A percentile compares a stretch with the other conserved stretches of the same genome.
Evolutionary conservation across 2,113 vertebrate species (phyloP).

Genomic region (Ifrita kowaldi): DNA sequence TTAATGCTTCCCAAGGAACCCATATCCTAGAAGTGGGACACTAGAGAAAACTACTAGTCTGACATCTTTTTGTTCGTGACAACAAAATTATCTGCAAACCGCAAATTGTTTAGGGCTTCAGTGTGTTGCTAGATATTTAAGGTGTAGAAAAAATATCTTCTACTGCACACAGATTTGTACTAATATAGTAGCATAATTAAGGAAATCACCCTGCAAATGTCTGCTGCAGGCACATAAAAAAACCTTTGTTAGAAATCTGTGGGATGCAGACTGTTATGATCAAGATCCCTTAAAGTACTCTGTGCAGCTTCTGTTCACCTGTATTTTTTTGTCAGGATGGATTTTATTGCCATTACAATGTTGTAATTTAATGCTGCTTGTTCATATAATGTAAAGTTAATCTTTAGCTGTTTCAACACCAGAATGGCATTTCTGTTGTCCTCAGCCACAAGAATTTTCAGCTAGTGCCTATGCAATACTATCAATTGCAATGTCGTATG

Average conservation of each 20-base stretch:
- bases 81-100: background rate
- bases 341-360: background rate
- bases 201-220: background rate
- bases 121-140: background rate
- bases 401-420: background rate
- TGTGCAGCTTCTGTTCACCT: background rate
- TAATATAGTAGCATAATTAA: background rate
- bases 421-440: background rate
- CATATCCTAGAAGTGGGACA: background rate
- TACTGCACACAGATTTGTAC: background rate
- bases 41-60: background rate
- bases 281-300: background rate
- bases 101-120: background rate
- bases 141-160: background rate
- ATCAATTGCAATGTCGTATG: background rate
- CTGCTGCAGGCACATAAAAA: background rate
- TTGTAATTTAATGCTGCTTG: background rate
- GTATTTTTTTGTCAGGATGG: background rate
- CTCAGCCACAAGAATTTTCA: background rate
- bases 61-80: background rate
- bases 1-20: constrained; percentile 24
- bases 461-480: background rate
- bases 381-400: background rate
- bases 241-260: background rate
- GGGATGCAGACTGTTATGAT: background rate